A percentile compares a stretch with the other conserved stretches of the same genome.
These are phyloP conservation scores for Cavia aperea DNA, from an alignment of 2,113 vertebrate genomes.

Conservation along the genomic window DNA sequence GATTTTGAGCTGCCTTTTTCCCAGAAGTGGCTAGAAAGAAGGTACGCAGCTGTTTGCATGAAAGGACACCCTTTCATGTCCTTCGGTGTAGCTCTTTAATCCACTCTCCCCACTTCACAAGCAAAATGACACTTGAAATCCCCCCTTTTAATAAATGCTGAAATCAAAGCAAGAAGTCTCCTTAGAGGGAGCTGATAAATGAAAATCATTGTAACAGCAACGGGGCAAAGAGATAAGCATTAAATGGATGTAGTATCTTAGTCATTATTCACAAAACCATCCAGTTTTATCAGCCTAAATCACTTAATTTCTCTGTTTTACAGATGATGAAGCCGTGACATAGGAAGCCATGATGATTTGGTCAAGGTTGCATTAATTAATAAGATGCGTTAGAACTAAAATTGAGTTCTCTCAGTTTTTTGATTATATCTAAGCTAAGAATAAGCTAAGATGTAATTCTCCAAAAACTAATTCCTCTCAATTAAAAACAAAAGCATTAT, in stretches of 20 bases:
- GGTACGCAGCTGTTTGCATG: neutral
- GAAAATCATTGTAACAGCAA: neutral
- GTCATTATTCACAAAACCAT: neutral
- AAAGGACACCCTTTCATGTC: neutral
- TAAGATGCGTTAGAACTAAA: neutral
- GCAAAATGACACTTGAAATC: constrained; percentile 3
- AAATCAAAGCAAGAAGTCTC: constrained; percentile 13
- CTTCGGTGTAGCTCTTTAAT: neutral
- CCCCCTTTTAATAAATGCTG: neutral
- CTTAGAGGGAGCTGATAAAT: neutral
- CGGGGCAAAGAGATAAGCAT: neutral
- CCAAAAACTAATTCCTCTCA: neutral
- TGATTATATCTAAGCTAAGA: neutral
- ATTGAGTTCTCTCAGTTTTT: neutral
- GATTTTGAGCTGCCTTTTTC: constrained; percentile 38
- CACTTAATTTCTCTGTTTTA: neutral
- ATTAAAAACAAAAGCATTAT: neutral
- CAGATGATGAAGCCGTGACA: neutral
- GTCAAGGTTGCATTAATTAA: neutral
- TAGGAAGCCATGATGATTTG: neutral
- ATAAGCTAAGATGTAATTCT: neutral
- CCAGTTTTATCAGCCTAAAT: neutral
- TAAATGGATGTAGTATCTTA: neutral
- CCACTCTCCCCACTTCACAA: constrained; percentile 14
- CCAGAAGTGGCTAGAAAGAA: constrained; percentile 24